phyloP scores from a whole-genome alignment of 2,797 vertebrate species.

The Enoplosus armatus region DNA sequence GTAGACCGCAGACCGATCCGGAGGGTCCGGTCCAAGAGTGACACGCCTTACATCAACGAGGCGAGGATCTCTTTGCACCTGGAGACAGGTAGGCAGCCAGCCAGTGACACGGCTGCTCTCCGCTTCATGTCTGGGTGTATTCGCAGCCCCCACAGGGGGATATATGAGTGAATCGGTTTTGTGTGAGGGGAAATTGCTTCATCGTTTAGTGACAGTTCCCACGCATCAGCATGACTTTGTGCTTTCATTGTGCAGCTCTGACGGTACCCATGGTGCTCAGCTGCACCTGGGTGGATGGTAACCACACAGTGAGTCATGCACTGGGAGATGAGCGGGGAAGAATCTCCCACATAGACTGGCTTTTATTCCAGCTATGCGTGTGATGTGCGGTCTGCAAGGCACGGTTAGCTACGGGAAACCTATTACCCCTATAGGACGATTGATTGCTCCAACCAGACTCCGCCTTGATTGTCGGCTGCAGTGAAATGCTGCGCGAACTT shows the following conservation, averaged over 20 bases:
- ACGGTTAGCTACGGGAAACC: neutral
- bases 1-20: slow-evolving; percentile 95
- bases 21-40: slow-evolving; percentile 96
- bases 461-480: slow-evolving; percentile 54
- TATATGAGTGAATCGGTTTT: neutral
- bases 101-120: slow-evolving; percentile 14
- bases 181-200: slow-evolving; percentile 8
- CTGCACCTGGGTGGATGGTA: slow-evolving; percentile 51
- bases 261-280: slow-evolving; percentile 46
- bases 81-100: slow-evolving; percentile 89
- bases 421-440: slow-evolving; percentile 19
- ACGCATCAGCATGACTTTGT: slow-evolving; percentile 62
- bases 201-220: slow-evolving; percentile 47
- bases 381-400: neutral
- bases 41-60: slow-evolving; percentile 96
- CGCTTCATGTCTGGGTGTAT: slow-evolving; percentile 27
- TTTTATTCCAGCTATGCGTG: slow-evolving; percentile 23
- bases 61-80: slow-evolving; percentile 95
- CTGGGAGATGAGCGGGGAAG: slow-evolving; percentile 4
- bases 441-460: slow-evolving; percentile 50
- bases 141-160: slow-evolving; percentile 8
- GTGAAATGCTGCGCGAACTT: slow-evolving; percentile 54
- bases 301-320: slow-evolving; percentile 57
- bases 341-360: neutral
- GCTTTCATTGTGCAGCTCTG: slow-evolving; percentile 65